Conservation (phyloP, 2,797 vertebrate genomes). For the Tauraco hartlaubi region DNA sequence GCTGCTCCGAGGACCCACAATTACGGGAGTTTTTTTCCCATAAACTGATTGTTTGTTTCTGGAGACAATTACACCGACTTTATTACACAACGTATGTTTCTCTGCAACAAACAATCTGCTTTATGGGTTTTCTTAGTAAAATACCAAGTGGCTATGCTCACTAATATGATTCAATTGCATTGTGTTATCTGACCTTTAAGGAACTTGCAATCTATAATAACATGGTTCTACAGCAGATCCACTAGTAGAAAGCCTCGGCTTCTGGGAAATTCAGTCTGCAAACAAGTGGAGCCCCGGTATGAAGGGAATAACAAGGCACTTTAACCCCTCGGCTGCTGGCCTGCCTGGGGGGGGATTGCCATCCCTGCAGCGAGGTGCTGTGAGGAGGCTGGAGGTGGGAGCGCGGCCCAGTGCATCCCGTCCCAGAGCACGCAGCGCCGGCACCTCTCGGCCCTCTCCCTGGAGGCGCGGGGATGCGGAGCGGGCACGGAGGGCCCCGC, state of each 20-base stretch:
- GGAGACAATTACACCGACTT: constrained; percentile 71
- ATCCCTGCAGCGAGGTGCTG: rapidly evolving
- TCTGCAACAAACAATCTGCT: constrained; percentile 69
- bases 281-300: not conserved
- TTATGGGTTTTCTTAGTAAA: constrained; percentile 78
- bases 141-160: constrained; percentile 62
- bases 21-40: constrained; percentile 47
- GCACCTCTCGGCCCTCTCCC: rapidly evolving
- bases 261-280: constrained; percentile 22
- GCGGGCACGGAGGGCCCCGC: rapidly evolving
- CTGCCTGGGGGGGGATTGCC: not conserved
- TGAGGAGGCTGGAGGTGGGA: not conserved
- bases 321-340: constrained; percentile 12
- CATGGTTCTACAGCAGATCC: constrained; percentile 8
- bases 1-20: constrained; percentile 8
- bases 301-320: not conserved
- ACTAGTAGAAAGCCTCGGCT: constrained; percentile 3
- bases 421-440: not conserved
- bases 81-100: constrained; percentile 58
- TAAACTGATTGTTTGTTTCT: constrained; percentile 77
- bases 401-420: rapidly evolving
- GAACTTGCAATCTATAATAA: constrained; percentile 58
- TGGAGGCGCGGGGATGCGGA: not conserved
- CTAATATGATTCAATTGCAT: constrained; percentile 74
- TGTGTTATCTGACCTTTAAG: constrained; percentile 76